Evolutionary conservation across 1,140 invertebrate genomes (phyloP), one percentile per base, ranked within the genome.

Genomic region (Dinothrombium tinctorium): DNA sequence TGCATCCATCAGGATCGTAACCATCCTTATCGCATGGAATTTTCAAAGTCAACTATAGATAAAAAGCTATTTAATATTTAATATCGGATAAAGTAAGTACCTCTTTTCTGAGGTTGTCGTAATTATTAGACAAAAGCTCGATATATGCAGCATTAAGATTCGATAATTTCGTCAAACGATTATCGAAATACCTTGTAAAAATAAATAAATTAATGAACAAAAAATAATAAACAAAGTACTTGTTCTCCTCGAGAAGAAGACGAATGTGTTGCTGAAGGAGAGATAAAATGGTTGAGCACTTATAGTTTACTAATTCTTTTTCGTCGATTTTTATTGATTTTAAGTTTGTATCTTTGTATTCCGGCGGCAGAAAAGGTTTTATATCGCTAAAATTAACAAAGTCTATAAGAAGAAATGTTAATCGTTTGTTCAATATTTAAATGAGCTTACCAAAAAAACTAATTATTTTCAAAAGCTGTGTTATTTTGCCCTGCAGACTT

Each of bases 1-100:
- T 24, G 32, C 46, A 48, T 12, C 44, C 44, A 25, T 29, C 22
- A 20, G 36, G 9, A 35, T 46, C 41, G 20, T 31, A 38, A n/a
- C 33, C 33, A 19, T 37, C 40, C 11, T 36, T 28, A 35, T 46
- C 37, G 39, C 44, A 46, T 7, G 28, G 8, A 22, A 42, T 19
- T 19, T 33, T 46, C n/a, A 45, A 12, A 12, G 29, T 45, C 5
- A 43, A 12, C 23, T 37, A 31, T 12, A 14, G 6, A 22, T 29
- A 25, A 19, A 12, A 15, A 7, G 9, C 15, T 39, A n/a, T 14
- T 41, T 29, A n/a, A 23, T 21, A 15, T 23, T 39, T 33, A 42
- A 26, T 25, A 28, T 42, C 17, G 36, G 26, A 41, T 20, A 12
- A 31, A 41, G 14, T 1, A 42, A 7, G 33, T 23, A 42, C 41